phyloP scores from a whole-genome alignment of 2,888 invertebrate genomes.

The Drosophila peninsularis region DNA sequence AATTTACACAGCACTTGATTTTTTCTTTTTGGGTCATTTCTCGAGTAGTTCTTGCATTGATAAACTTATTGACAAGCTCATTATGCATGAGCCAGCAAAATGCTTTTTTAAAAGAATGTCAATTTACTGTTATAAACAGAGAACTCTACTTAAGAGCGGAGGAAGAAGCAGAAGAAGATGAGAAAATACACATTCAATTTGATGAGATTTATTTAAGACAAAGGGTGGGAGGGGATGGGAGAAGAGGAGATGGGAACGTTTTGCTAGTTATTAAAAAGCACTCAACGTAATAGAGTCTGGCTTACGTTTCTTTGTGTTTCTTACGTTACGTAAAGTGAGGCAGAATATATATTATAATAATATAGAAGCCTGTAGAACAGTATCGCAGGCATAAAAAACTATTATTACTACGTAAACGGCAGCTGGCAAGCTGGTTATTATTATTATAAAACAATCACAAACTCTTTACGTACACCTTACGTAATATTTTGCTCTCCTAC shows the following conservation, averaged over 20 bases:
- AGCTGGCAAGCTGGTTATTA: too few relatives aligned
- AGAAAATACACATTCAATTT: background rate
- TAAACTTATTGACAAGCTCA: constrained; percentile 75
- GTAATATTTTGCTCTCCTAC: too few relatives aligned
- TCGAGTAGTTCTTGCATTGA: constrained; percentile 66
- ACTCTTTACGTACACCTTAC: too few relatives aligned
- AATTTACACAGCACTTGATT: constrained; percentile 74
- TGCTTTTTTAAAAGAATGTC: constrained; percentile 17
- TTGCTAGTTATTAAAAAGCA: background rate
- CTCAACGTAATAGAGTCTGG: too few relatives aligned
- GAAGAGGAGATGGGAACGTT: too few relatives aligned
- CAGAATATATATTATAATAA: too few relatives aligned
- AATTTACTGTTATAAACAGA: constrained; percentile 11
- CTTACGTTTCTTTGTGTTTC: too few relatives aligned
- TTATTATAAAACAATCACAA: too few relatives aligned
- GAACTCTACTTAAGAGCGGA: constrained; percentile 3
- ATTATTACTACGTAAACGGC: too few relatives aligned
- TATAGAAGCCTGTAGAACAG: too few relatives aligned
- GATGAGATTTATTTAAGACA: background rate
- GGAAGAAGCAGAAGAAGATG: background rate
- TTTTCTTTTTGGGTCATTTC: constrained; percentile 58
- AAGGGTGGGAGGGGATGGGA: background rate
- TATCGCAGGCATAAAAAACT: too few relatives aligned
- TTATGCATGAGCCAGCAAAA: constrained; percentile 47
- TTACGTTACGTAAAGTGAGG: too few relatives aligned